These are phyloP conservation scores for Choristoneura rosaceana DNA, from an alignment of 2,888 invertebrate species.

Conservation along the genomic window DNA sequence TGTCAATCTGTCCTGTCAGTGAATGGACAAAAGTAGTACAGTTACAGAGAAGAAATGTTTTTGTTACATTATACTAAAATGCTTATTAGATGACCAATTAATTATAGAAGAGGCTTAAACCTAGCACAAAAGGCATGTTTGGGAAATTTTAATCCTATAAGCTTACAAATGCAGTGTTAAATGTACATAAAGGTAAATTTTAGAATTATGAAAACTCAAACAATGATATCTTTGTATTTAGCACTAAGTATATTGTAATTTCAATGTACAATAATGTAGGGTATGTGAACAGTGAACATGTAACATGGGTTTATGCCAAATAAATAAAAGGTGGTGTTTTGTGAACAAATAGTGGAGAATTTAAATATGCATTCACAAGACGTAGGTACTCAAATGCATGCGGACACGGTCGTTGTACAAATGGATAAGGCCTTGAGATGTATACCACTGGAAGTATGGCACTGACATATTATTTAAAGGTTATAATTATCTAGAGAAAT, in stretches of 20 bases:
- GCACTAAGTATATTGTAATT: neutral
- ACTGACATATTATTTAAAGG: constrained; percentile 24
- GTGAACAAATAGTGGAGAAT: constrained; percentile 3
- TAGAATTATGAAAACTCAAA: neutral
- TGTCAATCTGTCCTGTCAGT: too few relatives aligned
- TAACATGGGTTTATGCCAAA: neutral
- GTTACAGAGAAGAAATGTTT: too few relatives aligned
- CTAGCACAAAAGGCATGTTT: too few relatives aligned
- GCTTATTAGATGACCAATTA: too few relatives aligned
- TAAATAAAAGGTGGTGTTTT: neutral
- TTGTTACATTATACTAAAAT: too few relatives aligned
- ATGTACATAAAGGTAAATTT: neutral
- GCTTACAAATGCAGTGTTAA: too few relatives aligned
- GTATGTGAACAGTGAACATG: constrained; percentile 21
- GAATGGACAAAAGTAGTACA: too few relatives aligned
- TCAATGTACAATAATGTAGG: constrained; percentile 10
- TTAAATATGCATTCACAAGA: neutral
- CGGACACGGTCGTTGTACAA: constrained; percentile 16
- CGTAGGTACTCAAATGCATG: constrained; percentile 19
- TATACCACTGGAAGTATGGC: constrained; percentile 14
- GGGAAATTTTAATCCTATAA: too few relatives aligned
- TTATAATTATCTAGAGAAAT: constrained; percentile 21
- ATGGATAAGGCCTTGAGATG: constrained; percentile 32
- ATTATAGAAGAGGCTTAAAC: too few relatives aligned
- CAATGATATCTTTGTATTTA: too few relatives aligned